Evolutionary conservation across 2,888 invertebrate species (phyloP).

Genomic region (Ernsta delagoae): DNA sequence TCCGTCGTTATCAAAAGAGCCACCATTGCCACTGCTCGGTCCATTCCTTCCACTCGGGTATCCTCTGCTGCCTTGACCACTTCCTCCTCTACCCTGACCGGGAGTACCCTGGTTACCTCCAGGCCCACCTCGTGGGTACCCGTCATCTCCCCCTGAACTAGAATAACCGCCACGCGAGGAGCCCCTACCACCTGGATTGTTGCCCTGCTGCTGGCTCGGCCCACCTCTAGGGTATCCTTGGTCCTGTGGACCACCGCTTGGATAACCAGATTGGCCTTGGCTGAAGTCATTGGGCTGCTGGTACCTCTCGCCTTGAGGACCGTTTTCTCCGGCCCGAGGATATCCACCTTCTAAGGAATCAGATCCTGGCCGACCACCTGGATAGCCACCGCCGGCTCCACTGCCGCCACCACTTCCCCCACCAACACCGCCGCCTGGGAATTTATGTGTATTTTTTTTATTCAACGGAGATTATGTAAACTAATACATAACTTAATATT

Average conservation of each 20-base stretch:
- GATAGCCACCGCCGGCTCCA: constrained; percentile 48
- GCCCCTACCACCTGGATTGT: background rate
- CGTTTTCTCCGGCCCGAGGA: constrained; percentile 9
- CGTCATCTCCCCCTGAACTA: constrained; percentile 7
- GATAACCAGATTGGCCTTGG: constrained; percentile 43
- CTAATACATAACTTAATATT: no score
- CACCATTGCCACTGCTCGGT: constrained; percentile 44
- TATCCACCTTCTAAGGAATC: constrained; percentile 15
- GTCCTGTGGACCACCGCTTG: constrained; percentile 40
- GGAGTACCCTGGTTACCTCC: constrained; percentile 45
- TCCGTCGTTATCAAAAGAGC: constrained; percentile 55
- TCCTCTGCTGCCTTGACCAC: constrained; percentile 1
- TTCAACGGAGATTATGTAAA: no score
- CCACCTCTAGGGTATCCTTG: constrained; percentile 37
- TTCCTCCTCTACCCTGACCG: constrained; percentile 17
- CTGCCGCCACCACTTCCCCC: no score
- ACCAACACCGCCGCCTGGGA: constrained; percentile 30
- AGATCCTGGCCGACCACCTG: constrained; percentile 47
- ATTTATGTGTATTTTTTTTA: background rate
- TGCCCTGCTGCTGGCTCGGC: background rate
- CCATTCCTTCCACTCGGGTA: constrained; percentile 39
- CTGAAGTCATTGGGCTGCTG: constrained; percentile 23
- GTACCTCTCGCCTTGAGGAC: constrained; percentile 41
- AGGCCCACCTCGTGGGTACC: constrained; percentile 41
- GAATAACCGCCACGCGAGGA: background rate